A percentile compares a stretch with the other conserved stretches of the same genome.
Conservation (phyloP, 1,140 invertebrate genomes). For the Dendroctonus ponderosae region DNA sequence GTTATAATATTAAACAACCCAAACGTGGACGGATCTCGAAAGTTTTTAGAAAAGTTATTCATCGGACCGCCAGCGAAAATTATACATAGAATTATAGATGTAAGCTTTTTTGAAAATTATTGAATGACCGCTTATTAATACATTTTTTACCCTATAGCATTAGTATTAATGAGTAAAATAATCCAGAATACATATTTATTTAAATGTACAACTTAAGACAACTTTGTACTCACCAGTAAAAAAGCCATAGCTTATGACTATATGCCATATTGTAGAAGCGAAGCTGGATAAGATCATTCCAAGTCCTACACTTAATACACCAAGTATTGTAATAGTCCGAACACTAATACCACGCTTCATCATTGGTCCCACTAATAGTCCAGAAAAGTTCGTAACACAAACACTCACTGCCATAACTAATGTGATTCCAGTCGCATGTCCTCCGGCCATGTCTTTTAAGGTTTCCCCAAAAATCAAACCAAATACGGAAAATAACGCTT, state of each 20-base stretch:
- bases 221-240: conserved; percentile 57
- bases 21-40: too few species aligned
- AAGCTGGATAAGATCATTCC: conserved; percentile 64
- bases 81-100: too few species aligned
- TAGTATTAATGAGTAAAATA: too few species aligned
- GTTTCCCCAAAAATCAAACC: conserved; percentile 68
- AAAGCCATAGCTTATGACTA: conserved; percentile 67
- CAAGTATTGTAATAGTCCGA: conserved; percentile 62
- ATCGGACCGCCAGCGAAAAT: too few species aligned
- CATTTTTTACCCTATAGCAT: too few species aligned
- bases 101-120: too few species aligned
- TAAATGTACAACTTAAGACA: too few species aligned
- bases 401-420: conserved; percentile 68
- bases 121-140: too few species aligned
- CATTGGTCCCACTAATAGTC: conserved; percentile 64
- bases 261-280: conserved; percentile 61
- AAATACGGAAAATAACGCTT: conserved; percentile 70
- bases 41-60: too few species aligned
- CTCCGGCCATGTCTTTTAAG: conserved; percentile 60
- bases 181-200: too few species aligned
- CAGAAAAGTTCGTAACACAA: conserved; percentile 68
- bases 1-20: too few species aligned
- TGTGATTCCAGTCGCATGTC: conserved; percentile 63
- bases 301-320: conserved; percentile 58
- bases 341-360: conserved; percentile 61